These are phyloP conservation scores for Drosophila rufa DNA, from an alignment of 1,140 invertebrate genomes.

Conservation along the genomic window DNA sequence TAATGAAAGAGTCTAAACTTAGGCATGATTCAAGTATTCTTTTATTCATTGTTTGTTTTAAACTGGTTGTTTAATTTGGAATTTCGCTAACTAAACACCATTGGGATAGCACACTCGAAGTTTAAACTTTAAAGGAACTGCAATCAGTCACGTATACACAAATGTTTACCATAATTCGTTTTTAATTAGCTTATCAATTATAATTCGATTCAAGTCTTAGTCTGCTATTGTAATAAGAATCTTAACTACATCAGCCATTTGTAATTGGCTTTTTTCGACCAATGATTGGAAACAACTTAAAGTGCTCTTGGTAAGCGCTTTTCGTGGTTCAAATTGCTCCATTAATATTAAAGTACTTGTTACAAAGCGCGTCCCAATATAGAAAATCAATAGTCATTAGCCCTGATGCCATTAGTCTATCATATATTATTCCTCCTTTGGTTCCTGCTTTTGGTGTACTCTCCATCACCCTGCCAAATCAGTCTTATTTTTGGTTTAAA, in stretches of 20 bases:
- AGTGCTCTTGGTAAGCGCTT: neutral
- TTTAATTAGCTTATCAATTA: neutral
- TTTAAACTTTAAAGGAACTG: neutral
- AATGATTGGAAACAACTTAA: neutral
- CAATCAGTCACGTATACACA: neutral
- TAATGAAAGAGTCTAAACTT: constrained; percentile 27
- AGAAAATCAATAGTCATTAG: constrained; percentile 30
- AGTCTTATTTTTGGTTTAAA: neutral
- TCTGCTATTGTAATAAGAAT: neutral
- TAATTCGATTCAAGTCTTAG: neutral
- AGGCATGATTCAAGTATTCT: constrained; percentile 6
- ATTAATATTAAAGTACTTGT: constrained; percentile 10
- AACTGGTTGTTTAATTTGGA: constrained; percentile 11
- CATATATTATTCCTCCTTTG: neutral
- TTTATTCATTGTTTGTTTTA: constrained; percentile 18
- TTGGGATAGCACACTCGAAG: neutral
- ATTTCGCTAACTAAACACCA: neutral
- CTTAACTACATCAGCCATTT: neutral
- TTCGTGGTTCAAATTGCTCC: neutral
- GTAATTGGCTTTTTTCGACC: neutral
- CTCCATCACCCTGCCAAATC: neutral
- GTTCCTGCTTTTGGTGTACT: neutral
- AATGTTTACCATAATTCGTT: neutral
- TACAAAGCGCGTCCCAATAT: constrained; percentile 7
- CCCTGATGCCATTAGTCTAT: neutral